Evolutionary conservation across 2,888 invertebrate species (phyloP).

Genomic region (Syritta pipiens): DNA sequence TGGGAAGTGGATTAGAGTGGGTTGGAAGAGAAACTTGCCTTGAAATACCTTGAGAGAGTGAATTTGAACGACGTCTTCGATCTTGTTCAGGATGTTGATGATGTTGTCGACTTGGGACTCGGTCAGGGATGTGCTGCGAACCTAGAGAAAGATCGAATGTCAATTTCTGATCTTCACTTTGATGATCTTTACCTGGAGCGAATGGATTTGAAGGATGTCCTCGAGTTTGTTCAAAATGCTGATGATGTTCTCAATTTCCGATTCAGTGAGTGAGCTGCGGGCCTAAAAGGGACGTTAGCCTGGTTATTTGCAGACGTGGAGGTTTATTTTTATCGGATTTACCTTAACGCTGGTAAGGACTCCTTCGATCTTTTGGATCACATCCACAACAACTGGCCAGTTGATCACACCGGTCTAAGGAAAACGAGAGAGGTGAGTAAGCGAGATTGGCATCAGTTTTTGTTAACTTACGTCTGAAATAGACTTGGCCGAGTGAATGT

Average conservation of each 20-base stretch:
- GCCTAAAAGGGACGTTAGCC: not conserved
- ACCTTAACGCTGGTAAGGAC: not conserved
- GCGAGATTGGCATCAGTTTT: no score
- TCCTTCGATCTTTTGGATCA: not conserved
- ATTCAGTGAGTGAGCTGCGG: not conserved
- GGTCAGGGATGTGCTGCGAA: no score
- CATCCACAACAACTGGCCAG: not conserved
- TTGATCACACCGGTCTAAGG: conserved; percentile 3
- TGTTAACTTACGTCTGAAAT: not conserved
- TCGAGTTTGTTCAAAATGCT: not conserved
- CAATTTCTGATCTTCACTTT: no score
- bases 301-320: not conserved
- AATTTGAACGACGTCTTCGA: conserved; percentile 11
- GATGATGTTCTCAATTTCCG: not conserved
- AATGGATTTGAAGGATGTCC: conserved; percentile 13
- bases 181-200: no score
- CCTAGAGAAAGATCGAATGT: not conserved
- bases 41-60: no score
- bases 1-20: no score
- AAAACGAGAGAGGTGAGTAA: not conserved
- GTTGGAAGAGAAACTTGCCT: no score
- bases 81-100: not conserved
- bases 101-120: conserved; percentile 1
- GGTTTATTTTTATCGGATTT: not conserved
- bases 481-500: conserved; percentile 11